Base-by-base conservation (phyloP, 2,797 vertebrate species). In the Podarcis siculus region DNA sequence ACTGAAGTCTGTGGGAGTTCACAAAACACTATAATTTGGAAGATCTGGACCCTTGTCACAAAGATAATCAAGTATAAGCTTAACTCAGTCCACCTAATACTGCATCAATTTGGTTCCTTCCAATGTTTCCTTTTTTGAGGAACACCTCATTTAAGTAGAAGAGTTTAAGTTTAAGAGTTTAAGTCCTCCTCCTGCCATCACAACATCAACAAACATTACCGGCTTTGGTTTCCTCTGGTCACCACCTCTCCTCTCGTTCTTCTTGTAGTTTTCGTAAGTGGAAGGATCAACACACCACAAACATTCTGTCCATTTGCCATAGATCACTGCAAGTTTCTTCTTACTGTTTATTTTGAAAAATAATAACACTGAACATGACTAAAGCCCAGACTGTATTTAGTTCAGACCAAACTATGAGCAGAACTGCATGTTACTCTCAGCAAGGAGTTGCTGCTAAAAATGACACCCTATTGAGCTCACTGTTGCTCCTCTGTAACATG, bases 291-390 rank as follows among this genome's bases (percentile, higher is more conserved):
- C 95, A 23, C 98, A 98, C 98, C 98, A 99, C 92, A 99, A 96
- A 81, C 98, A 99, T 91, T 99, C 99, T 0, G 99, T 99, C 99
- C 99, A 99, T 92, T 99, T 99, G 75, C 99, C 99, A 32, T 99
- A 99, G 95, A 99, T 98, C 66, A 99, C 96, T 15, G 97, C 98
- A 64, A 96, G 97, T 96, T 99, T 99, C 98, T 98, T 99, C 94
- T 98, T 99, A 96, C 99, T 99, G 95, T 49, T 87, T 32, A 75
- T 73, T 81, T 86, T 83, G 58, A 17, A 81, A 85, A 89, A 85
- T 5, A 67, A 8, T 27, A 90, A 58, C n/a, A 87, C 10, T 25
- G 84, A 92, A 35, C 17, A 79, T 77, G 80, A 35, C 12, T 89
- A 58, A 35, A 79, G 30, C 30, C 81, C 73, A 21, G 27, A 21